Evolutionary conservation across 2,797 vertebrate species (phyloP), one percentile per base, ranked within the genome.

Genomic region (Momotus momota): DNA sequence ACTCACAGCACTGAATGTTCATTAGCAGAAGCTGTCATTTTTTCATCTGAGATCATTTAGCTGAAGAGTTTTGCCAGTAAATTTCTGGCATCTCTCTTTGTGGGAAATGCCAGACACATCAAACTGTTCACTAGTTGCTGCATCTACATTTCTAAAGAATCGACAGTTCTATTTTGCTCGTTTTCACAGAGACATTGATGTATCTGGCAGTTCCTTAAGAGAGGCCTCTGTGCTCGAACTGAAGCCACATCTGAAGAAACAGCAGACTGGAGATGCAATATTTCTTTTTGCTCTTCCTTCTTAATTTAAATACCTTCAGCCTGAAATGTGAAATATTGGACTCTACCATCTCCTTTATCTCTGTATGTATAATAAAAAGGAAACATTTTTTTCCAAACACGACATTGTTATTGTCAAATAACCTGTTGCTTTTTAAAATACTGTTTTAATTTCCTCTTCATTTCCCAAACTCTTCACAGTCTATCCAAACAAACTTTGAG

Each of bases 21-120:
- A 83, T 95, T 93, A 96, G 93, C 84, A 91, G 89, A 92, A 92
- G 66, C 65, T 93, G 81, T 91, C 89, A 90, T 75, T 93, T 92
- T 91, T 91, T 96, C 74, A 86, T 91, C 87, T 93, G 82, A 95
- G 72, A 88, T 83, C 82, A 78, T 65, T 95, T 95, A 81, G 77
- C 65, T 88, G 54, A 84, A 94, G 49, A 69, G 62, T 86, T 95
- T 96, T 88, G 94, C 94, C 82, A 95, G 90, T 72, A 81, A 72
- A 72, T 88, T 95, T 93, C 77, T 94, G 90, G 93, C 80, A 64
- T 19, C 20, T 19, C 35, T 51, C 21, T 81, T 65, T 0, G 0
- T 19, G 29, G 95, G 61, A 62, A 95, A 86, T 84, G 58, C 86
- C 77, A 94, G 88, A 95, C 67, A 75, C 73, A 90, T 90, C 69